Evolutionary conservation across 2,797 vertebrate genomes (phyloP), one percentile per base, ranked within the genome.

Genomic region (Acanthurus leucopareius): DNA sequence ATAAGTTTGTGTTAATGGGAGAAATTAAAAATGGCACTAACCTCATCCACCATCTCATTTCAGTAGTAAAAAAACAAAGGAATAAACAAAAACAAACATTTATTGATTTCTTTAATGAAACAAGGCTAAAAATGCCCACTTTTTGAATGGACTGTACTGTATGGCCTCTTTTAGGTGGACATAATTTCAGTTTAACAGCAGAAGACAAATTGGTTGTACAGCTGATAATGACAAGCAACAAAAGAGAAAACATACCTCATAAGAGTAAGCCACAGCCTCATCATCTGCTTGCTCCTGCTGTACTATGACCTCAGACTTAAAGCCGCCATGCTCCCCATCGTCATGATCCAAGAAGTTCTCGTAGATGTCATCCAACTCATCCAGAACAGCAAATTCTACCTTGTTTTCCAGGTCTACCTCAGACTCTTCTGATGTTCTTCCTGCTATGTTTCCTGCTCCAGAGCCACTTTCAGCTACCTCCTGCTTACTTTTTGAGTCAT

Each of bases 341-440:
- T 98, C 97, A 77, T 95, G 94, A 92, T 99, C 97, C 95, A 98
- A 92, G 93, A 99, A 97, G 95, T 97, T 98, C 91, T 99, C 97
- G 73, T 97, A 97, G 94, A 97, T 96, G 91, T 99, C 98, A 91
- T 98, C 98, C 95, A 99, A 95, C 92, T 99, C 98, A 92, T 99
- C 98, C 93, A 99, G 95, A 88, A 99, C 98, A 45, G 98, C 98
- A 75, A 97, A 99, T 88, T 99, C 98, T 90, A 99, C 98, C 96
- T 98, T 98, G 91, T 98, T 99, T 93, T 99, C 98, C 92, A 95
- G 91, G 89, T 98, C 97, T 87, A 89, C 86, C 88, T 98, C 97
- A 69, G 92, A 88, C 64, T 98, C 97, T 79, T 97, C 96, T 71
- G 95, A 94, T 80, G 92, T 89, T 70, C 86, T 94, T 76, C 67